Base-by-base conservation (phyloP, 2,113 vertebrate species). In the Chamaetylas fuelleborni region DNA sequence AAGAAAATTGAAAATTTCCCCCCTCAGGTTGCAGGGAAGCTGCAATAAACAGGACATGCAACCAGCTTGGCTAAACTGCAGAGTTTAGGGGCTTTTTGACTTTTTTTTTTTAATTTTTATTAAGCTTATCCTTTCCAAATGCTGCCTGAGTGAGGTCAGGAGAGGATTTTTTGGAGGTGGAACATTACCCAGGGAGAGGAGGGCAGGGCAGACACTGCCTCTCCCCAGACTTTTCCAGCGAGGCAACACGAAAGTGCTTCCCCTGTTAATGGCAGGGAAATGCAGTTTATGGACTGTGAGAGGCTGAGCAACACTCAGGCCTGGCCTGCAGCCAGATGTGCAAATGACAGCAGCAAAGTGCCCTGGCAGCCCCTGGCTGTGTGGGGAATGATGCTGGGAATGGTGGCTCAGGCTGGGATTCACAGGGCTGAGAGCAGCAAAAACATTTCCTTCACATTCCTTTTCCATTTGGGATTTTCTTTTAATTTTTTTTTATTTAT, bases 121-220 rank as follows among this genome's bases (percentile, higher is more conserved):
- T 14, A 0, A 12, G 1, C 60, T 85, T 62, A 58, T 47, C 18
- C 48, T 15, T 71, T 81, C 77, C 88, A 95, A 90, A 77, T 25
- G 48, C 45, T 50, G 78, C 47, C 79, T 88, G 66, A 24, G 36
- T n/a, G 54, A 87, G 67, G 86, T 70, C 81, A 93, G 77, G 70
- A 8, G 70, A 8, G 19, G 40, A 50, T 53, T 80, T 51, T 72
- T 22, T 53, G 51, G 51, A 29, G 3, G 3, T 2, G 80, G 87
- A 76, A 87, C 96, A 93, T 95, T 93, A 84, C 96, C 81, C 22
- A 74, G 85, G 69, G 90, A n/a, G 34, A 60, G 53, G 61, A 90
- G 43, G 9, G 87, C 34, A 74, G 85, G 69, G 90, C 95, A 93
- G 92, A 92, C 67, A 57, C 61, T 12, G 74, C 62, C 50, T 81